A percentile compares a stretch with the other conserved stretches of the same genome.
Conservation (phyloP, 1,140 invertebrate genomes). For the Aphelenchoides besseyi region DNA sequence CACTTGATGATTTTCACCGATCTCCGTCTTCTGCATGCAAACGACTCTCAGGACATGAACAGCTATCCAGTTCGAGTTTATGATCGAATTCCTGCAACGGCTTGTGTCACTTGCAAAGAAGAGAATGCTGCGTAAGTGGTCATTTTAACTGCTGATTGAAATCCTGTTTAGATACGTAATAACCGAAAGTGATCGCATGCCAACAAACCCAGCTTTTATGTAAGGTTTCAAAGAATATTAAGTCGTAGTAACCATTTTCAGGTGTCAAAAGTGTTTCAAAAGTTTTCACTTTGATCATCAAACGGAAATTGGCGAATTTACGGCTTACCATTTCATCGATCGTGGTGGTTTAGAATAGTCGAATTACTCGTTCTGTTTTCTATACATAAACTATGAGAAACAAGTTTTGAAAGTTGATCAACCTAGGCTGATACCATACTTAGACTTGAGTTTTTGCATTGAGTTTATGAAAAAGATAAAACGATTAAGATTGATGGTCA, state of each 20-base stretch:
- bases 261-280: constrained; percentile 48
- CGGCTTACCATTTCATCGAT: constrained; percentile 53
- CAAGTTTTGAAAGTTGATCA: too few relatives aligned
- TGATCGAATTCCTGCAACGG: constrained; percentile 31
- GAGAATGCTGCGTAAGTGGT: constrained; percentile 41
- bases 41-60: constrained; percentile 40
- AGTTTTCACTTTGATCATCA: constrained; percentile 49
- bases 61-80: constrained; percentile 51
- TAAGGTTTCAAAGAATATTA: too few relatives aligned
- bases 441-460: neutral
- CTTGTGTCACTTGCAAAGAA: constrained; percentile 43
- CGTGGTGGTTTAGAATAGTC: constrained; percentile 49
- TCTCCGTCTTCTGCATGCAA: constrained; percentile 41
- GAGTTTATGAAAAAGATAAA: constrained; percentile 4
- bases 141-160: constrained; percentile 17
- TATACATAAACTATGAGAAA: too few relatives aligned
- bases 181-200: constrained; percentile 56
- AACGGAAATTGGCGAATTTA: constrained; percentile 47
- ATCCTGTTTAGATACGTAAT: constrained; percentile 50
- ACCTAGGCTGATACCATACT: too few relatives aligned
- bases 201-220: constrained; percentile 46
- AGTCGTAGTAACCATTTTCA: too few relatives aligned
- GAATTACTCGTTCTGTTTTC: too few relatives aligned
- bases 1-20: constrained; percentile 65
- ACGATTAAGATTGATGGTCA: neutral